Conservation (phyloP, 2,888 invertebrate species). For the Apantesis nais region DNA sequence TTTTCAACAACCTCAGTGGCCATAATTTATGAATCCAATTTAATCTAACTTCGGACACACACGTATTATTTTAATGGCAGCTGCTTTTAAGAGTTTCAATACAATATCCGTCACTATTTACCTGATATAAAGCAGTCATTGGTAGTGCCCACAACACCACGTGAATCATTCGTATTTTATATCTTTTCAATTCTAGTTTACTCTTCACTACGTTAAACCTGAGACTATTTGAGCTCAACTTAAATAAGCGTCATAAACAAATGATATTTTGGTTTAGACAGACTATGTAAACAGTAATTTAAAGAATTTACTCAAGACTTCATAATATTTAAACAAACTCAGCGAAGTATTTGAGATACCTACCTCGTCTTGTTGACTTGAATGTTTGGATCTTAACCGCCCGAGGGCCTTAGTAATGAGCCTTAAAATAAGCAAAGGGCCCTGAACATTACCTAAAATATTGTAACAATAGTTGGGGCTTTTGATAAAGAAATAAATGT, state of each 20-base stretch:
- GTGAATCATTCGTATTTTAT: not conserved
- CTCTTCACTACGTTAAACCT: not conserved
- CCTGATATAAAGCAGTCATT: not conserved
- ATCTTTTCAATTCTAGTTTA: not conserved
- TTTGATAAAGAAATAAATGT: too few species aligned
- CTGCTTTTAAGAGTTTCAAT: not conserved
- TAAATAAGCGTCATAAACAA: not conserved
- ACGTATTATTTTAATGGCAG: not conserved
- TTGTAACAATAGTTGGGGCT: not conserved
- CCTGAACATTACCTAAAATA: not conserved
- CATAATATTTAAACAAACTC: not conserved
- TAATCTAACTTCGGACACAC: not conserved
- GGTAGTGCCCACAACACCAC: not conserved
- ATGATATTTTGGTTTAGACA: not conserved
- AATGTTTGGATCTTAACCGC: not conserved
- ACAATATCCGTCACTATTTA: not conserved
- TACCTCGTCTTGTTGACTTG: not conserved
- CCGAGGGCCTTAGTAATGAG: not conserved
- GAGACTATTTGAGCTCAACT: not conserved
- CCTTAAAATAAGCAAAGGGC: not conserved
- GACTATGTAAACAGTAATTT: not conserved
- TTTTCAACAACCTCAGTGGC: not conserved
- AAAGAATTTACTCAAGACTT: slow-evolving; percentile 1
- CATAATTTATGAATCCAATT: slow-evolving; percentile 1
- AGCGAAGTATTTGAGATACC: not conserved